These are phyloP conservation scores for Spinibarbus caldwelli DNA, from an alignment of 2,797 vertebrate genomes.

Conservation along the genomic window DNA sequence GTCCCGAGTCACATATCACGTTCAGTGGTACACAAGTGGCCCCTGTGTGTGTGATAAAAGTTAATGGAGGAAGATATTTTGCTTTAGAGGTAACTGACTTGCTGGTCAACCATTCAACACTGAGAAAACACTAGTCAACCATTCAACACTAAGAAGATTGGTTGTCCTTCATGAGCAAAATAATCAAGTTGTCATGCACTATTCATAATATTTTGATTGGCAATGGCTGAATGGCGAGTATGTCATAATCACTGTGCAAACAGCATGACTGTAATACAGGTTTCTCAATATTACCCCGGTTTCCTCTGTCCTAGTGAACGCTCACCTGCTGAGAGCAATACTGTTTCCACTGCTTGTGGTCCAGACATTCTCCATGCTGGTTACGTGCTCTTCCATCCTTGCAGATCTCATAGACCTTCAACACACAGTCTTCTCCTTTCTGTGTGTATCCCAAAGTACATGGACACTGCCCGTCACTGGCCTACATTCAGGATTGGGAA, in stretches of 20 bases:
- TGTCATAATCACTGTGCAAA: background rate
- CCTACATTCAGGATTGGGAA: slow-evolving; percentile 69
- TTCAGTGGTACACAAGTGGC: slow-evolving; percentile 54
- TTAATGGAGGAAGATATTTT: slow-evolving; percentile 32
- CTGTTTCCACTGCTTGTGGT: slow-evolving; percentile 79
- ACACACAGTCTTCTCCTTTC: slow-evolving; percentile 72
- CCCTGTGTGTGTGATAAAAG: slow-evolving; percentile 4
- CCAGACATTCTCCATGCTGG: slow-evolving; percentile 86
- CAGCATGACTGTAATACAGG: background rate
- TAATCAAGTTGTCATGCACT: background rate
- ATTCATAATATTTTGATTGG: slow-evolving; percentile 13
- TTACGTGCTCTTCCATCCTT: slow-evolving; percentile 75
- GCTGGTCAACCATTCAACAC: slow-evolving; percentile 34
- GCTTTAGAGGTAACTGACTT: slow-evolving; percentile 53
- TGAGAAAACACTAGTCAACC: slow-evolving; percentile 29
- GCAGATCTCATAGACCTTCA: slow-evolving; percentile 76
- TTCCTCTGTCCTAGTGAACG: background rate
- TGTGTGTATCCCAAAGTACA: slow-evolving; percentile 78
- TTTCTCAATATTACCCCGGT: slow-evolving; percentile 1
- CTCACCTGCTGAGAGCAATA: slow-evolving; percentile 85
- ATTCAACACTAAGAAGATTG: slow-evolving; percentile 27
- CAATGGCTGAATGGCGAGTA: background rate
- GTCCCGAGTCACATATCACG: background rate
- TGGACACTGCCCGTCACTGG: slow-evolving; percentile 80
- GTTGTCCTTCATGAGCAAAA: background rate